Percentiles rank a stretch among this genome's conserved stretches.
Conservation (phyloP, 2,888 invertebrate species). For the Mechanitis messenoides region DNA sequence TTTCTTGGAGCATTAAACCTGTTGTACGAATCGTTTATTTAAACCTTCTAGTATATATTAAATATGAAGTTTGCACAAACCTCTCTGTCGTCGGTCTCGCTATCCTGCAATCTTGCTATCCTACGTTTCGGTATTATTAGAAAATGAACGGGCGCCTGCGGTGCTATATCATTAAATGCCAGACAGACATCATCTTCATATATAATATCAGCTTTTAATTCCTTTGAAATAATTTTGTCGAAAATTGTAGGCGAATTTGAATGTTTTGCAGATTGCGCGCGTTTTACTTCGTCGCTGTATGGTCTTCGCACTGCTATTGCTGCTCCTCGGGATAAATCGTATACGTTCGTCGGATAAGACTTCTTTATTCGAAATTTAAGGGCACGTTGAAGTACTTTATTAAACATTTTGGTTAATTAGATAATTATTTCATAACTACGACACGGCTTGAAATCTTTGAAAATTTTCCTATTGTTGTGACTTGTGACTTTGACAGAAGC, state of each 20-base stretch:
- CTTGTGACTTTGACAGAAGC: slow-evolving; percentile 11
- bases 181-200: slow-evolving; percentile 88
- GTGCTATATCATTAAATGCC: slow-evolving; percentile 87
- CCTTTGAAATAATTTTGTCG: slow-evolving; percentile 83
- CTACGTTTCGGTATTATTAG: slow-evolving; percentile 87
- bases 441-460: background rate
- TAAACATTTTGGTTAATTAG: slow-evolving; percentile 54
- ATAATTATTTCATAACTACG: slow-evolving; percentile 6
- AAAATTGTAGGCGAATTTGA: slow-evolving; percentile 80
- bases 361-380: slow-evolving; percentile 65
- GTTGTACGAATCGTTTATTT: too few relatives aligned
- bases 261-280: slow-evolving; percentile 57
- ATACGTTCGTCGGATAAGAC: slow-evolving; percentile 68
- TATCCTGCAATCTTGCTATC: slow-evolving; percentile 80
- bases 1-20: too few relatives aligned
- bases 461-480: slow-evolving; percentile 11
- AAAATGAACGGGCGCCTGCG: slow-evolving; percentile 90
- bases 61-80: slow-evolving; percentile 35
- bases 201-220: slow-evolving; percentile 87
- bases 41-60: too few relatives aligned
- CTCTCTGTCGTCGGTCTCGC: slow-evolving; percentile 77
- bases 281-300: slow-evolving; percentile 65
- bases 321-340: slow-evolving; percentile 62
- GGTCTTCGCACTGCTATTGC: slow-evolving; percentile 58
- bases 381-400: slow-evolving; percentile 68